Base-by-base conservation (phyloP, 2,113 vertebrate species). In the Gorsachius goisagi region DNA sequence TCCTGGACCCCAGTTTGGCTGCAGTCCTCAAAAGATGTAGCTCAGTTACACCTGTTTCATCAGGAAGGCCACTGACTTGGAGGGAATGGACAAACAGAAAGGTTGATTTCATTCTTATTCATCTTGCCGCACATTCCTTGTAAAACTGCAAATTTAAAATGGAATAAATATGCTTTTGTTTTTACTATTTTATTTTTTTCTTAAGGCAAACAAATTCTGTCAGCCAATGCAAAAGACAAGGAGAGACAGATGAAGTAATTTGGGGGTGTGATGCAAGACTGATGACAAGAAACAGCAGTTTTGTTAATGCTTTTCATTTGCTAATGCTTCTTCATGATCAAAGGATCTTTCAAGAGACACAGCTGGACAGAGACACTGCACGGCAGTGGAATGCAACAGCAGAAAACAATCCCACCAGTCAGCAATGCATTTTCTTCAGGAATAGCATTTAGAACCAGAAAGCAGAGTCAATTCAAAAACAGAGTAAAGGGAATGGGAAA, bases 141-240 rank as follows among this genome's bases (percentile, higher is more conserved):
- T 58, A 53, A 24, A 88, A 85, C 2, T 7, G 69, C 45, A 59
- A 81, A 92, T 56, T 62, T 91, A 92, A 94, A 95, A 94, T 23
- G 1, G 63, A 87, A 91, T 33, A 81, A 49, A 50, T 23, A n/a
- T 28, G 33, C 17, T 90, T 91, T 89, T 39, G n/a, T 47, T 86
- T 69, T 44, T 66, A n/a, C 26, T 89, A 77, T 45, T 83, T 52
- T 89, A 85, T 90, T 87, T 88, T 74, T 58, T 53, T 17, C 19
- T 58, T 90, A 89, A 87, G 77, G 83, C 91, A 91, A 95, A 96
- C 71, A 95, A 96, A 92, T 93, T 26, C 92, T 92, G 49, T 90
- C 69, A 58, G 72, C 47, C 71, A 90, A 74, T 60, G 23, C n/a
- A 58, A 60, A 78, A 52, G 59, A 37, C 32, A 62, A 47, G 44